A percentile compares a stretch with the other conserved stretches of the same genome.
Evolutionary conservation across 2,113 vertebrate genomes (phyloP).

Genomic region (Microtus ochrogaster): DNA sequence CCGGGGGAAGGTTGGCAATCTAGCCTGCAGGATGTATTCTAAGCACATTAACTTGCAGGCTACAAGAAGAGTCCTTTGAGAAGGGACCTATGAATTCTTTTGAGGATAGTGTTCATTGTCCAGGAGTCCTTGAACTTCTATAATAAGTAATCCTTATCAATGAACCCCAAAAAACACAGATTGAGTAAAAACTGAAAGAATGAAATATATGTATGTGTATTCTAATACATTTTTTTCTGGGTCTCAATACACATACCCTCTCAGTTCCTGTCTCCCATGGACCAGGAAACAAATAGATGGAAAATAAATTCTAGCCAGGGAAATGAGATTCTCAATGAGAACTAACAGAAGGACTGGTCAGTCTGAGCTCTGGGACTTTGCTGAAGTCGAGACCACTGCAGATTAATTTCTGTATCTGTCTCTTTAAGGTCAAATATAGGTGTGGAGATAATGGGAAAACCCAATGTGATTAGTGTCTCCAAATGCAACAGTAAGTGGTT

Average conservation of each 20-base stretch:
- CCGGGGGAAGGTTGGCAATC: background rate
- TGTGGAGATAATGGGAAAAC: constrained; percentile 71
- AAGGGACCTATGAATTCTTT: background rate
- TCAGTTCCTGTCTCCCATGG: background rate
- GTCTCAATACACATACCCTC: background rate
- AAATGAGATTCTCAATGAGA: background rate
- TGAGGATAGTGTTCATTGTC: background rate
- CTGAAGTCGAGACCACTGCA: background rate
- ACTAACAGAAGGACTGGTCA: background rate
- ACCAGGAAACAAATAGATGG: background rate
- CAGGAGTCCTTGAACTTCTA: background rate
- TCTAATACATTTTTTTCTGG: background rate
- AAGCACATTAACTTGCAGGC: background rate
- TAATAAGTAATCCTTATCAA: background rate
- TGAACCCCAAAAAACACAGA: background rate
- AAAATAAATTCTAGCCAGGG: background rate
- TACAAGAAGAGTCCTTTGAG: background rate
- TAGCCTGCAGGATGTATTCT: background rate
- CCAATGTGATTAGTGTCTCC: constrained; percentile 57
- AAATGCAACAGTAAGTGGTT: constrained; percentile 76
- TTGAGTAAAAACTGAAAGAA: background rate
- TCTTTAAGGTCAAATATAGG: constrained; percentile 78
- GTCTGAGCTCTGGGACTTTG: background rate
- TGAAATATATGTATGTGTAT: background rate
- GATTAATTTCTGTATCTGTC: constrained; percentile 54